phyloP scores from a whole-genome alignment of 2,113 vertebrate genomes.

The Hiodon alosoides region DNA sequence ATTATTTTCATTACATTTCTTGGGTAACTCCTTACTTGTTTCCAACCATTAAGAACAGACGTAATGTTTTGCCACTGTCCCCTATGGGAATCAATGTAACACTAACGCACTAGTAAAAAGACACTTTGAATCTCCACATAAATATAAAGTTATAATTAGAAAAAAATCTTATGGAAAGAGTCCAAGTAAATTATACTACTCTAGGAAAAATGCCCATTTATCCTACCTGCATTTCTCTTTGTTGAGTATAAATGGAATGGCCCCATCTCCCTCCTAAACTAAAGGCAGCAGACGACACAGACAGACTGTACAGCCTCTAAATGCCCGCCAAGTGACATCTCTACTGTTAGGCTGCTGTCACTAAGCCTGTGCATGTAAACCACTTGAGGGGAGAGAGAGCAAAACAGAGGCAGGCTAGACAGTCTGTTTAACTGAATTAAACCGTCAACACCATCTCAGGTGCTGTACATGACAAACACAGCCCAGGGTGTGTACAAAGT shows the following conservation, averaged over 20 bases:
- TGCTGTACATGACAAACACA: not conserved
- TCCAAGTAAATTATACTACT: conserved; percentile 11
- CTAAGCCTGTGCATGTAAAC: not conserved
- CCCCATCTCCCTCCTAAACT: not conserved
- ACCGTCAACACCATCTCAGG: not conserved
- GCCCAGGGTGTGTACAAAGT: not conserved
- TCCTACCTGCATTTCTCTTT: conserved; percentile 9
- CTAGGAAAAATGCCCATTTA: conserved; percentile 17
- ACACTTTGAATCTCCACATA: conserved; percentile 20
- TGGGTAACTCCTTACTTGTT: conserved; percentile 6
- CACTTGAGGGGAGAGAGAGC: not conserved
- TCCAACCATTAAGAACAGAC: conserved; percentile 30
- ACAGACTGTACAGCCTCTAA: not conserved
- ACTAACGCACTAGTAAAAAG: conserved; percentile 29
- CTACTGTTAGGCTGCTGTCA: not conserved
- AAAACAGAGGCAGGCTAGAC: not conserved
- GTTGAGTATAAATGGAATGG: not conserved
- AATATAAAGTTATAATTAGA: conserved; percentile 24
- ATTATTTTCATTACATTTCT: conserved; percentile 21
- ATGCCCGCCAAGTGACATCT: not conserved
- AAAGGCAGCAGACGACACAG: not conserved
- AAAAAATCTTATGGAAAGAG: conserved; percentile 18
- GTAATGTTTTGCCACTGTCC: conserved; percentile 22
- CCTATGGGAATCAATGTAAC: conserved; percentile 26
- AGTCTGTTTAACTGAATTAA: conserved; percentile 5